These are phyloP conservation scores for Carcharodon carcharias DNA, from an alignment of 2,797 vertebrate species.

Conservation along the genomic window DNA sequence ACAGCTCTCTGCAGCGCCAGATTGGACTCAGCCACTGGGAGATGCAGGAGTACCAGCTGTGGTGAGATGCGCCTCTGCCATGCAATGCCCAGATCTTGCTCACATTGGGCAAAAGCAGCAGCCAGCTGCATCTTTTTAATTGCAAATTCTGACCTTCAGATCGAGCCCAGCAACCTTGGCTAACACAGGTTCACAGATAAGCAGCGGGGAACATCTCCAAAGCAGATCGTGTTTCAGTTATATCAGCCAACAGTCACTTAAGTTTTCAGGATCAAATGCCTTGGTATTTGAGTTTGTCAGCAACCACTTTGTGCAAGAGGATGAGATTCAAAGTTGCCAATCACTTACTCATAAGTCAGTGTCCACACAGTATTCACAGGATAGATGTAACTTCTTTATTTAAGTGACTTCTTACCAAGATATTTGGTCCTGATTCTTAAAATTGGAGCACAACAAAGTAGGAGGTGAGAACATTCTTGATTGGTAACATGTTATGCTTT, in stretches of 20 bases:
- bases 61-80: background rate
- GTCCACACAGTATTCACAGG: background rate
- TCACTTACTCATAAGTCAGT: background rate
- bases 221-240: background rate
- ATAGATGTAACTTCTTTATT: background rate
- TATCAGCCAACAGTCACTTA: background rate
- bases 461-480: background rate
- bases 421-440: background rate
- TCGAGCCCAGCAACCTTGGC: background rate
- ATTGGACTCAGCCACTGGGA: too few species aligned
- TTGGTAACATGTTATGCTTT: background rate
- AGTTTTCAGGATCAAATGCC: conserved; percentile 5
- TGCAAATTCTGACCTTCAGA: background rate
- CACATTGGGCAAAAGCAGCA: background rate
- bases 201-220: background rate
- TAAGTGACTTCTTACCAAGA: background rate
- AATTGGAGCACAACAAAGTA: background rate
- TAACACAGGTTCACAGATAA: background rate
- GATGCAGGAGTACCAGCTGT: background rate
- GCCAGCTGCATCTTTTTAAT: background rate
- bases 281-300: background rate
- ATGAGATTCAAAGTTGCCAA: background rate
- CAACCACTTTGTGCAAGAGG: background rate
- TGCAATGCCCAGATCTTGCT: background rate
- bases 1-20: background rate